Conservation (phyloP, 2,888 invertebrate genomes). For the Diadromus collaris region DNA sequence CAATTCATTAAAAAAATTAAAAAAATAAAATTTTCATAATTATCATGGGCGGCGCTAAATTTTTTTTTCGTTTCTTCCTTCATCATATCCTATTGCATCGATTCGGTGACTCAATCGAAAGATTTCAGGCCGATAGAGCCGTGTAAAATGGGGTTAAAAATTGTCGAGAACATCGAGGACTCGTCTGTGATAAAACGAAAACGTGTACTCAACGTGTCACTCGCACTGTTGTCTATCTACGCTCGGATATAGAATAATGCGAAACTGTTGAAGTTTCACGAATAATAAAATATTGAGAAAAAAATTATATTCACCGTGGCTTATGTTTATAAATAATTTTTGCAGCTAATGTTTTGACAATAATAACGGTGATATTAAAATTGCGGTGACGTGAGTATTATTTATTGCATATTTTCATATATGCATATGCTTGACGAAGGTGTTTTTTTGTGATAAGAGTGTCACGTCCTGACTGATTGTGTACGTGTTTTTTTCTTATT, state of each 20-base stretch:
- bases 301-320: constrained; percentile 43
- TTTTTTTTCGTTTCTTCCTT: not conserved
- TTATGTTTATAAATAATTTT: constrained; percentile 64
- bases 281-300: constrained; percentile 43
- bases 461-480: constrained; percentile 54
- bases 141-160: not conserved
- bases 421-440: constrained; percentile 58
- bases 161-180: not conserved
- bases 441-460: constrained; percentile 53
- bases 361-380: constrained; percentile 67
- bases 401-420: constrained; percentile 53
- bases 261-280: constrained; percentile 20
- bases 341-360: constrained; percentile 68
- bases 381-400: constrained; percentile 67
- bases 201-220: not conserved
- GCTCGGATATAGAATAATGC: not conserved
- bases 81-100: not conserved
- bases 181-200: not conserved
- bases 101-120: not conserved
- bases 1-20: not conserved
- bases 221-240: not conserved
- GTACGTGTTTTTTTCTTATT: constrained; percentile 45
- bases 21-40: constrained; percentile 3
- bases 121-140: not conserved
- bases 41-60: not conserved